Evolutionary conservation across 2,888 invertebrate species (phyloP).

Genomic region (Hirtodrosophila alboralis): DNA sequence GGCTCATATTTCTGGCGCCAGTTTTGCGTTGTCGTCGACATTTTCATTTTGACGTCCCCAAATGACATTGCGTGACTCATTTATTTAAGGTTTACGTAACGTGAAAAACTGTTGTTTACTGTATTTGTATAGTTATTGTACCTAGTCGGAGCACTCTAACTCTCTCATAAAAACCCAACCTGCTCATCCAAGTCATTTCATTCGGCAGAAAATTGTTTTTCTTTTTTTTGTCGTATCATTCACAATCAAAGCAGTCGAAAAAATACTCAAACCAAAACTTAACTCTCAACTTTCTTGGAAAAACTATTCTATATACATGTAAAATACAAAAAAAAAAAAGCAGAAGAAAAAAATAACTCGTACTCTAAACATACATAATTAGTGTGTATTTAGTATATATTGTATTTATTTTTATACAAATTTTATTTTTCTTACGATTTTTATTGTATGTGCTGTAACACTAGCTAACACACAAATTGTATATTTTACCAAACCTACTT

Average conservation of each 20-base stretch:
- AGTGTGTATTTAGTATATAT: slow-evolving; percentile 29
- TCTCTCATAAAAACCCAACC: slow-evolving; percentile 11
- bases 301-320: slow-evolving; percentile 16
- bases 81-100: slow-evolving; percentile 72
- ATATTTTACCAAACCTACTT: too few species aligned
- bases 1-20: slow-evolving; percentile 68
- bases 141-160: slow-evolving; percentile 17
- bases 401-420: background rate
- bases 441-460: background rate
- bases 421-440: slow-evolving; percentile 7
- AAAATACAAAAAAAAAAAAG: too few species aligned
- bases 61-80: slow-evolving; percentile 79
- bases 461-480: too few species aligned
- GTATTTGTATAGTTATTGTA: slow-evolving; percentile 10
- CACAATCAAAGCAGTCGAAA: slow-evolving; percentile 14
- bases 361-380: slow-evolving; percentile 23
- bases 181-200: slow-evolving; percentile 24
- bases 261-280: slow-evolving; percentile 15
- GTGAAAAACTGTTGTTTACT: slow-evolving; percentile 32
- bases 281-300: slow-evolving; percentile 3
- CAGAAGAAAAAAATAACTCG: too few species aligned
- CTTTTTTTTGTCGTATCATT: slow-evolving; percentile 12
- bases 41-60: slow-evolving; percentile 67
- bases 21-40: slow-evolving; percentile 51
- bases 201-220: slow-evolving; percentile 7